Evolutionary conservation across 2,797 vertebrate genomes (phyloP).

Genomic region (Gymnothorax javanicus): DNA sequence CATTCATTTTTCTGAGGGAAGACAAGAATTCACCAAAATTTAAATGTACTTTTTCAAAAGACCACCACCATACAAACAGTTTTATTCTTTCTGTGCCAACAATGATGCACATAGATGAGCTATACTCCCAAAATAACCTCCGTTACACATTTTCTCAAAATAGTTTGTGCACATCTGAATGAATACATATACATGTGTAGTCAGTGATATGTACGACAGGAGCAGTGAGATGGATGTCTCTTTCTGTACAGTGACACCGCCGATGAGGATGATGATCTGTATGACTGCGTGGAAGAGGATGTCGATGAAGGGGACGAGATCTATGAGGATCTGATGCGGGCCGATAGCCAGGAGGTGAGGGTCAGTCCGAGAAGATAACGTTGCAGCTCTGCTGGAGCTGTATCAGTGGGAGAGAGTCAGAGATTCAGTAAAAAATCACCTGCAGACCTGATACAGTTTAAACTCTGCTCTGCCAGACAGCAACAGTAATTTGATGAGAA

Average conservation of each 20-base stretch:
- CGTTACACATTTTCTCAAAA: too few species aligned
- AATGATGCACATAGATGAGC: too few species aligned
- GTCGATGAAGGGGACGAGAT: constrained; percentile 85
- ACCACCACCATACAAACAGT: too few species aligned
- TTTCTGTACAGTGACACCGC: constrained; percentile 77
- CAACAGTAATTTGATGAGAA: neutral
- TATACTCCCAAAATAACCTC: too few species aligned
- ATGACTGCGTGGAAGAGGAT: constrained; percentile 89
- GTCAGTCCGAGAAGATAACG: neutral
- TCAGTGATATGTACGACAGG: neutral
- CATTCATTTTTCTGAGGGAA: too few species aligned
- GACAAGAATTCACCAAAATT: too few species aligned
- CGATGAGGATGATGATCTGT: constrained; percentile 91
- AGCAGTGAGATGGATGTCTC: constrained; percentile 13
- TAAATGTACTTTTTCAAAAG: too few species aligned
- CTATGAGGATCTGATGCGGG: constrained; percentile 90
- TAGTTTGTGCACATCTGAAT: neutral
- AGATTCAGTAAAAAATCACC: neutral
- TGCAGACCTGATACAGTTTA: neutral
- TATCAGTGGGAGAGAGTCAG: neutral
- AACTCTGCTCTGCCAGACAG: neutral
- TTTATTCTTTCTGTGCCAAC: too few species aligned
- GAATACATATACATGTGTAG: neutral
- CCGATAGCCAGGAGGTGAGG: constrained; percentile 50
- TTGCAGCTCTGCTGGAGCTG: neutral